Percentiles rank a stretch among this genome's conserved stretches.
Conservation (phyloP, 2,113 vertebrate genomes). For the Typhlomys cinereus region DNA sequence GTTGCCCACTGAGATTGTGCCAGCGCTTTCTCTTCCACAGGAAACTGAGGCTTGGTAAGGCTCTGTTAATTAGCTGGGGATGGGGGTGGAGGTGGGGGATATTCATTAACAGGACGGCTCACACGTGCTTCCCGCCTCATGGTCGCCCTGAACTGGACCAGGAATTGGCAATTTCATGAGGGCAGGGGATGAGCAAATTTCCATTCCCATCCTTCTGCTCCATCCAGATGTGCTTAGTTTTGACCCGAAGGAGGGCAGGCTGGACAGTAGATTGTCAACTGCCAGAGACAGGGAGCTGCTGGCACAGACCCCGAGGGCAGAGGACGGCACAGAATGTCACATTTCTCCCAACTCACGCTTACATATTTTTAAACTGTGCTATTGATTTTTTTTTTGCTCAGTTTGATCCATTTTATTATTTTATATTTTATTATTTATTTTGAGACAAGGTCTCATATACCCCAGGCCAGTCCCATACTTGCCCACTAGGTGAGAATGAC, state of each 20-base stretch:
- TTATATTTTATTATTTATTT: too few species aligned
- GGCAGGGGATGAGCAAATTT: neutral
- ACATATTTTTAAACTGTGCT: neutral
- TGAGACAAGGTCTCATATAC: too few species aligned
- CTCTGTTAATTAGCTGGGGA: neutral
- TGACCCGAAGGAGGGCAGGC: neutral
- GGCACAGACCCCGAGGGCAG: neutral
- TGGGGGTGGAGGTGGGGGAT: neutral
- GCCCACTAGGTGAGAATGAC: too few species aligned
- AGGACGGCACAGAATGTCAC: neutral
- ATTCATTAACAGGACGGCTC: neutral
- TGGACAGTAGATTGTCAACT: neutral
- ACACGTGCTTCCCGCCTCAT: neutral
- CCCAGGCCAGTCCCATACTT: too few species aligned
- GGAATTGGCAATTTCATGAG: neutral
- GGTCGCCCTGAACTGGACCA: neutral
- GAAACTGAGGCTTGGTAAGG: neutral
- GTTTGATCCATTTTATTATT: too few species aligned
- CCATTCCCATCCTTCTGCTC: neutral
- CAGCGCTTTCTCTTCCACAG: neutral
- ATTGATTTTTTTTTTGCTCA: too few species aligned
- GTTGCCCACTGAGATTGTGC: neutral
- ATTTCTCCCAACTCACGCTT: neutral
- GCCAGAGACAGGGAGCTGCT: neutral
- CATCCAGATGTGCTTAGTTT: neutral